Percentiles rank a stretch among this genome's conserved stretches.
Evolutionary conservation across 1,140 invertebrate genomes (phyloP).

Genomic region (Drosophila ironensis): DNA sequence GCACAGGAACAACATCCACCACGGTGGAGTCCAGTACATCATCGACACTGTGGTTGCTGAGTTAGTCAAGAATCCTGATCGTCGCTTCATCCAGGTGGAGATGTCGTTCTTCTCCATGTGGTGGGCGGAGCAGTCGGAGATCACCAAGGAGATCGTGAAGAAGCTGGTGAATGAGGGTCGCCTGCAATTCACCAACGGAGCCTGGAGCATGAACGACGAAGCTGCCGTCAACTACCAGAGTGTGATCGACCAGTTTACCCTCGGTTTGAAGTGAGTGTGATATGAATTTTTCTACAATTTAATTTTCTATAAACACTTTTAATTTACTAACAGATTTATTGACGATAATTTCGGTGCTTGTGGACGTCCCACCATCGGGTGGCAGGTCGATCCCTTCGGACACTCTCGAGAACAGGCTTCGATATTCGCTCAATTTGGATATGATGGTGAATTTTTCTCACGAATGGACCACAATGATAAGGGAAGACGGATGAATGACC

Average conservation of each 20-base stretch:
- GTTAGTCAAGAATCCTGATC: slow-evolving; percentile 87
- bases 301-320: too few species aligned
- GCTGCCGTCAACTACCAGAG: slow-evolving; percentile 95
- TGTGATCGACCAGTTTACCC: slow-evolving; percentile 96
- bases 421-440: slow-evolving; percentile 91
- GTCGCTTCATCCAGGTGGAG: slow-evolving; percentile 90
- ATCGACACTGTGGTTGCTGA: slow-evolving; percentile 94
- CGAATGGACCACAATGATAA: slow-evolving; percentile 96
- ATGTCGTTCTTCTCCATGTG: slow-evolving; percentile 96
- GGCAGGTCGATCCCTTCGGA: slow-evolving; percentile 98
- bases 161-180: slow-evolving; percentile 88
- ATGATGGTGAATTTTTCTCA: slow-evolving; percentile 94
- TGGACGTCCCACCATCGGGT: slow-evolving; percentile 90
- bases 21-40: slow-evolving; percentile 95
- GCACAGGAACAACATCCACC: slow-evolving; percentile 86
- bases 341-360: slow-evolving; percentile 94
- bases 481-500: slow-evolving; percentile 83
- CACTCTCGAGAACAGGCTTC: slow-evolving; percentile 94
- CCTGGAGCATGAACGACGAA: slow-evolving; percentile 97
- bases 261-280: slow-evolving; percentile 86
- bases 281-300: rapidly evolving
- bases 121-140: slow-evolving; percentile 90
- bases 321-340: slow-evolving; percentile 82
- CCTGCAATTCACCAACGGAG: slow-evolving; percentile 94
- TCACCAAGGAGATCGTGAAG: slow-evolving; percentile 84